phyloP scores from a whole-genome alignment of 1,140 invertebrate species.

The Agraylea sexmaculata region DNA sequence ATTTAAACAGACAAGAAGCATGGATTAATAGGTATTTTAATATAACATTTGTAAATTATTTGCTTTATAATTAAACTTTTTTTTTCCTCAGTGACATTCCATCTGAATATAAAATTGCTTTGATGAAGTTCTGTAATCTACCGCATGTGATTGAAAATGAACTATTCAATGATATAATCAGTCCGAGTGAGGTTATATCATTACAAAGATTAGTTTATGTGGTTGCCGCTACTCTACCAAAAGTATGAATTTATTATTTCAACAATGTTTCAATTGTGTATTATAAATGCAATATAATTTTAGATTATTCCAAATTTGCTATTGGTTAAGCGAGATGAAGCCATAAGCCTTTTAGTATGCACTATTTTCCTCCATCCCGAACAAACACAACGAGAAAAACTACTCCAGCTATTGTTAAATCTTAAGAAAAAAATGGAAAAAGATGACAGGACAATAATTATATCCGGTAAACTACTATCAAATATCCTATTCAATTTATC shows the following conservation, averaged over 20 bases:
- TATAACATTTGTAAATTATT: neutral
- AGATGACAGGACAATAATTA: slow-evolving; percentile 55
- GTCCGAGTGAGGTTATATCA: slow-evolving; percentile 31
- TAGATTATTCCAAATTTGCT: slow-evolving; percentile 56
- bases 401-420: slow-evolving; percentile 62
- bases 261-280: neutral
- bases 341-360: slow-evolving; percentile 58
- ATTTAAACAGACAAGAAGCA: slow-evolving; percentile 27
- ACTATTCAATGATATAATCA: slow-evolving; percentile 29
- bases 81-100: slow-evolving; percentile 28
- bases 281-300: slow-evolving; percentile 2
- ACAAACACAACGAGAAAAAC: slow-evolving; percentile 47
- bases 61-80: neutral
- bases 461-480: slow-evolving; percentile 39
- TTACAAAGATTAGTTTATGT: slow-evolving; percentile 28
- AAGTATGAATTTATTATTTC: slow-evolving; percentile 24
- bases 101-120: slow-evolving; percentile 29
- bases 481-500: neutral
- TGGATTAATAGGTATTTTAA: slow-evolving; percentile 34
- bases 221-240: slow-evolving; percentile 33
- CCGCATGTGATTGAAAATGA: slow-evolving; percentile 31
- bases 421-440: slow-evolving; percentile 63
- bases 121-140: slow-evolving; percentile 31
- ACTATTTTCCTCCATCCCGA: slow-evolving; percentile 52
- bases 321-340: slow-evolving; percentile 57